Conservation (phyloP, 2,888 invertebrate genomes). For the Melinaea menophilus region DNA sequence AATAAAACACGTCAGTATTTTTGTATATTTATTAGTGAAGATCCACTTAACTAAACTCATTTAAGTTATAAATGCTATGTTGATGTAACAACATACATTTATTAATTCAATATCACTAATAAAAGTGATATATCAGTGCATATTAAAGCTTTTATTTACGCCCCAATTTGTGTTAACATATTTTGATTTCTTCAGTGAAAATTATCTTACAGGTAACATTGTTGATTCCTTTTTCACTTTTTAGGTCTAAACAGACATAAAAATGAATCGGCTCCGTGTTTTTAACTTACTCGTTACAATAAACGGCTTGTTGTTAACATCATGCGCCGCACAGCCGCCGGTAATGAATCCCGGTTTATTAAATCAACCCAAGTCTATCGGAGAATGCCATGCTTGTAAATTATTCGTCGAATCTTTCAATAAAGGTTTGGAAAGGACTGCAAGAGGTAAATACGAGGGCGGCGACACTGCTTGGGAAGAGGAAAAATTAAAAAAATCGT, state of each 20-base stretch:
- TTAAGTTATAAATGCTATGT: not conserved
- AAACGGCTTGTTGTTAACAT: conserved; percentile 37
- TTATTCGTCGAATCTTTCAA: conserved; percentile 86
- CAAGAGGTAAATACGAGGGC: conserved; percentile 93
- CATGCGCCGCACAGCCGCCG: conserved; percentile 47
- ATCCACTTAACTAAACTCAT: conserved; percentile 17
- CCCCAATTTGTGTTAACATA: conserved; percentile 24
- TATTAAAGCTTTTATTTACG: not conserved
- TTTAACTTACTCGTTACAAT: conserved; percentile 24
- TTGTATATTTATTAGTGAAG: conserved; percentile 36
- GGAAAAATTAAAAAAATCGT: conserved; percentile 87
- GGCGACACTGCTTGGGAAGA: conserved; percentile 97
- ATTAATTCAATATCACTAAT: conserved; percentile 31
- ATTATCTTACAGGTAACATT: conserved; percentile 14
- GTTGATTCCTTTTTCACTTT: conserved; percentile 36
- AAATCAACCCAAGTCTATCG: conserved; percentile 71
- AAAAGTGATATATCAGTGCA: not conserved
- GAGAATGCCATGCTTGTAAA: conserved; percentile 89
- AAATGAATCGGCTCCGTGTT: conserved; percentile 29
- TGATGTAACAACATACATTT: conserved; percentile 11
- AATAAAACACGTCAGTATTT: conserved; percentile 64
- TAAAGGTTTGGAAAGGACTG: conserved; percentile 88
- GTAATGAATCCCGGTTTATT: conserved; percentile 50
- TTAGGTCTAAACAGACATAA: conserved; percentile 46
- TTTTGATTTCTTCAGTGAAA: conserved; percentile 17